phyloP scores from a whole-genome alignment of 2,797 vertebrate genomes.

The Cryptoblepharus egeriae region DNA sequence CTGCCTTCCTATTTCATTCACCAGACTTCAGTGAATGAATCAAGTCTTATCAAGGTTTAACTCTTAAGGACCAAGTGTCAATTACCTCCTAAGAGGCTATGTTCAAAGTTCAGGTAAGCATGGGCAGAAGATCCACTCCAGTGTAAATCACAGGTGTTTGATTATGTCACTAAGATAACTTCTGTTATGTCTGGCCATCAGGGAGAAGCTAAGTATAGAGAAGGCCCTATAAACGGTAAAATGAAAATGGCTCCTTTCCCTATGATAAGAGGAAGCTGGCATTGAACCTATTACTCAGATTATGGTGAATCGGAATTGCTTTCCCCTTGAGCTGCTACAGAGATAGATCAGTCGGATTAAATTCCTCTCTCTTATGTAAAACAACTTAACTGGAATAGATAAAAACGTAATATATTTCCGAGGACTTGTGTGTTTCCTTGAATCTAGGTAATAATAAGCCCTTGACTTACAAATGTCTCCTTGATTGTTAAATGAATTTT shows the following conservation, averaged over 20 bases:
- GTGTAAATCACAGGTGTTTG: constrained; percentile 1
- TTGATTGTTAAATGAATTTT: constrained; percentile 67
- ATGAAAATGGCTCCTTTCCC: constrained; percentile 53
- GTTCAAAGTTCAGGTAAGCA: constrained; percentile 9
- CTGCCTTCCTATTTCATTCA: too few species aligned
- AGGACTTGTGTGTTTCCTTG: constrained; percentile 59
- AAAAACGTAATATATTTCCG: constrained; percentile 63
- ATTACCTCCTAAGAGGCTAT: not conserved
- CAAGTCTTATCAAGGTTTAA: not conserved
- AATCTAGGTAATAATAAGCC: constrained; percentile 59
- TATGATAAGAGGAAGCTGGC: constrained; percentile 50
- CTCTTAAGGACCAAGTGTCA: constrained; percentile 1
- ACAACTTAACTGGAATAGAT: constrained; percentile 65
- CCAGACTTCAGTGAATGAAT: not conserved
- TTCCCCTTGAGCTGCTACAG: constrained; percentile 58
- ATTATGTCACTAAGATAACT: not conserved
- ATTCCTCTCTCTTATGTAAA: constrained; percentile 62
- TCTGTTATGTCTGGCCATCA: constrained; percentile 29
- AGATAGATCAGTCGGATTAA: constrained; percentile 62
- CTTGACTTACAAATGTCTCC: constrained; percentile 57
- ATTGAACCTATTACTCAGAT: constrained; percentile 64
- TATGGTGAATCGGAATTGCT: constrained; percentile 56
- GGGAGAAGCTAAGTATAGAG: constrained; percentile 41
- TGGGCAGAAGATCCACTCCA: not conserved
- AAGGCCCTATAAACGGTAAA: constrained; percentile 47